These are phyloP conservation scores for Stichodactyla helianthus DNA, from an alignment of 64 coral and sea anemone genomes.

Conservation along the genomic window DNA sequence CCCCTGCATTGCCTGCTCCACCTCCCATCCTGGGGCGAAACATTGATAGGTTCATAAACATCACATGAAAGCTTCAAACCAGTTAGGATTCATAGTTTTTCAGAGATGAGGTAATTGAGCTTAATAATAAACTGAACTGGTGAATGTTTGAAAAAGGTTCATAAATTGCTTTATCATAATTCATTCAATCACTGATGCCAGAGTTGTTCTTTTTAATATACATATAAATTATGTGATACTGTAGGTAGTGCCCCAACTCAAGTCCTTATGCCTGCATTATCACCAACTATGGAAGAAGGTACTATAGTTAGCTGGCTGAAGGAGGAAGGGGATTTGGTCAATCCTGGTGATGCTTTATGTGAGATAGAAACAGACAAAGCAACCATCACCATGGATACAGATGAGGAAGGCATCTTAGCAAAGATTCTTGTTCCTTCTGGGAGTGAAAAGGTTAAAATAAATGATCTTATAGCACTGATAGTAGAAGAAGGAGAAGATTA, in stretches of 20 bases:
- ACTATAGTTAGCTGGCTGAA: slow-evolving; percentile 85
- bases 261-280: slow-evolving; percentile 80
- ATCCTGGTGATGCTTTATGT: slow-evolving; percentile 73
- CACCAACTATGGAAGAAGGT: slow-evolving; percentile 90
- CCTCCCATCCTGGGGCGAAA: no score
- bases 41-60: no score
- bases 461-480: slow-evolving; percentile 76
- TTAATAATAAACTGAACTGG: no score
- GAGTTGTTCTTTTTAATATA: no score
- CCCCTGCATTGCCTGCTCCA: no score
- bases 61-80: no score
- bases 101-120: no score
- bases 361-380: slow-evolving; percentile 97
- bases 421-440: slow-evolving; percentile 79
- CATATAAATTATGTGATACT: not conserved
- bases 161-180: no score
- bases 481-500: slow-evolving; percentile 76
- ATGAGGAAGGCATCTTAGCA: slow-evolving; percentile 81
- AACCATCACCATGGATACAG: slow-evolving; percentile 76
- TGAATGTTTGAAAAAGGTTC: no score
- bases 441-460: slow-evolving; percentile 66
- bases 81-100: no score
- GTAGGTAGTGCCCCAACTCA: slow-evolving; percentile 56
- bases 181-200: no score
- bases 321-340: slow-evolving; percentile 62